Evolutionary conservation across 2,888 invertebrate species (phyloP).

Genomic region (Pseudolycoriella hygida): DNA sequence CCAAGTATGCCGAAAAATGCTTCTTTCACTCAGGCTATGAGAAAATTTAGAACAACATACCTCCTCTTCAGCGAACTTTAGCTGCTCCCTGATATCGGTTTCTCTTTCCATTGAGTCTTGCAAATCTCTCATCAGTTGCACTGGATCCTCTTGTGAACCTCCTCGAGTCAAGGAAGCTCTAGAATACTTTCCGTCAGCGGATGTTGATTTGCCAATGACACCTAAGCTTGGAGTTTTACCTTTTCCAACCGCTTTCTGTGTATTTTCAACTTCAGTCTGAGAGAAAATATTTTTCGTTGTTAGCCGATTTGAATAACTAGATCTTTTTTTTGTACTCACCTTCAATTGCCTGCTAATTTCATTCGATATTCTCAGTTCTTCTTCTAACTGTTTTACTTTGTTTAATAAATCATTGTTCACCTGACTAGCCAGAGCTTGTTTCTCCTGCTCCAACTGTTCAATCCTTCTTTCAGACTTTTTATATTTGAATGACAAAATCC

Average conservation of each 20-base stretch:
- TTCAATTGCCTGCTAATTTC: slow-evolving; percentile 53
- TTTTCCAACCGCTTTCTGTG: slow-evolving; percentile 25
- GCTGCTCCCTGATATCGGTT: slow-evolving; percentile 81
- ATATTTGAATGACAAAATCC: slow-evolving; percentile 93
- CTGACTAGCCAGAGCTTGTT: slow-evolving; percentile 45
- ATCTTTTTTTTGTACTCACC: slow-evolving; percentile 21
- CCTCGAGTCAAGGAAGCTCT: slow-evolving; percentile 58
- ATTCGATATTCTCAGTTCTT: slow-evolving; percentile 65
- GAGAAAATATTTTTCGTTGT: neutral
- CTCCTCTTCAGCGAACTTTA: slow-evolving; percentile 87
- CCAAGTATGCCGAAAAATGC: too few relatives aligned
- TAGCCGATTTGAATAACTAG: neutral
- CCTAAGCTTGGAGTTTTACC: slow-evolving; percentile 40
- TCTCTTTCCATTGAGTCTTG: slow-evolving; percentile 87
- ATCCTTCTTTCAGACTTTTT: slow-evolving; percentile 85
- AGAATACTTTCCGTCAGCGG: slow-evolving; percentile 52
- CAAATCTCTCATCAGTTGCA: slow-evolving; percentile 65
- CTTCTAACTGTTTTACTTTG: slow-evolving; percentile 64
- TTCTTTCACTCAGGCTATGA: too few relatives aligned
- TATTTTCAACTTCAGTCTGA: slow-evolving; percentile 22
- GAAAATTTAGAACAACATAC: slow-evolving; percentile 29
- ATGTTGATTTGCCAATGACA: slow-evolving; percentile 35
- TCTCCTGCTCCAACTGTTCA: slow-evolving; percentile 75
- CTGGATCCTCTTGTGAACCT: slow-evolving; percentile 65
- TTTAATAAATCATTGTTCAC: slow-evolving; percentile 43